Evolutionary conservation across 2,797 vertebrate species (phyloP).

Genomic region (Centropyge bicolor): DNA sequence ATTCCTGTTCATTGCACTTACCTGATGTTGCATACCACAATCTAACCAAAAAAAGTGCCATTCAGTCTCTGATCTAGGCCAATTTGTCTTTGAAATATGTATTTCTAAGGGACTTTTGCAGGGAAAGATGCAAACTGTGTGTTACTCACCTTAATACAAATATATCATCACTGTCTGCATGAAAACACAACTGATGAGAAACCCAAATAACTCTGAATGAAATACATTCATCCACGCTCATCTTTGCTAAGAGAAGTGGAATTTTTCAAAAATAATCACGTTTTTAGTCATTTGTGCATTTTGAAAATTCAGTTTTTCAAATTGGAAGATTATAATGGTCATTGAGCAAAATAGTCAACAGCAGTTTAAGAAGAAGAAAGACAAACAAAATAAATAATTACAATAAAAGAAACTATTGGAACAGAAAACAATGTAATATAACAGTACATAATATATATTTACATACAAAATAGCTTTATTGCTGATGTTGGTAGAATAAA

Average conservation of each 20-base stretch:
- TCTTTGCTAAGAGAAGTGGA: background rate
- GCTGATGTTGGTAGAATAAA: background rate
- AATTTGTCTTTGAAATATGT: background rate
- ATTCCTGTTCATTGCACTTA: slow-evolving; percentile 6
- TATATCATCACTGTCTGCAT: background rate
- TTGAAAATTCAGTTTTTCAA: background rate
- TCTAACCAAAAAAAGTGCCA: background rate
- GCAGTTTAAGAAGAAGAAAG: background rate
- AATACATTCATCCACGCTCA: background rate
- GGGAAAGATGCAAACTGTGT: background rate
- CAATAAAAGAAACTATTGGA: background rate
- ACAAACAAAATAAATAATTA: too few species aligned
- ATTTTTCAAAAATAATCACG: background rate
- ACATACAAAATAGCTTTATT: background rate
- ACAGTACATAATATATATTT: background rate
- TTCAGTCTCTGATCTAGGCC: background rate
- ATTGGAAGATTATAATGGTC: background rate
- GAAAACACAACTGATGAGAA: background rate
- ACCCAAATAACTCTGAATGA: background rate
- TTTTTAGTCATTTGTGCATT: background rate
- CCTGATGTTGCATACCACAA: background rate
- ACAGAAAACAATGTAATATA: background rate
- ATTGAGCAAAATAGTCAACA: background rate
- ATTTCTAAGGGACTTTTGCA: background rate
- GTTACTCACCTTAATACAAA: background rate